Evolutionary conservation across 2,113 vertebrate species (phyloP).

Genomic region (Pachycephala philippinensis): DNA sequence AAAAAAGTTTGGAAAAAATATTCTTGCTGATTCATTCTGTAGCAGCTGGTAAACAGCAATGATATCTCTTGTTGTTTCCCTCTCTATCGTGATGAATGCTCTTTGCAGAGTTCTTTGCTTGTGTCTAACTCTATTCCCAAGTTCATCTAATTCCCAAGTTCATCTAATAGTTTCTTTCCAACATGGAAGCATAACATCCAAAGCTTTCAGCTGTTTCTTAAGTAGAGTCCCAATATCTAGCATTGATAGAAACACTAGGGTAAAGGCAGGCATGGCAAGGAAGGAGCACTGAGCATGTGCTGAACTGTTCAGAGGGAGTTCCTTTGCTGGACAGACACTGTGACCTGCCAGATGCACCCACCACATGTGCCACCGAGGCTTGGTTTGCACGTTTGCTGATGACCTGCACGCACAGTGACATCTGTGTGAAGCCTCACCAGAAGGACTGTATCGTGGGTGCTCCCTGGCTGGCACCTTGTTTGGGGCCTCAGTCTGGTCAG

Average conservation of each 20-base stretch:
- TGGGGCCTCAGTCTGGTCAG: not conserved
- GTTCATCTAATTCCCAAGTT: not conserved
- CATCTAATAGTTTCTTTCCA: not conserved
- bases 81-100: not conserved
- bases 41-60: not conserved
- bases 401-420: no score
- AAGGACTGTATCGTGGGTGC: not conserved
- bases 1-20: not conserved
- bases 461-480: not conserved
- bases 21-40: not conserved
- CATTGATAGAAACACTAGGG: not conserved
- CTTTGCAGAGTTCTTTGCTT: not conserved
- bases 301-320: not conserved
- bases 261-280: not conserved
- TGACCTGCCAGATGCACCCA: not conserved
- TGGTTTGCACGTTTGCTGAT: not conserved
- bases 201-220: not conserved
- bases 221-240: not conserved
- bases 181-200: not conserved
- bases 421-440: not conserved
- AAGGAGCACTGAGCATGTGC: not conserved
- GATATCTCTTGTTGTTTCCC: not conserved
- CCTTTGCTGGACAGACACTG: not conserved
- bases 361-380: rapidly evolving
- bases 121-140: not conserved